A percentile compares a stretch with the other conserved stretches of the same genome.
Conservation (phyloP, 2,888 invertebrate species). For the Mesochorus sp. region DNA sequence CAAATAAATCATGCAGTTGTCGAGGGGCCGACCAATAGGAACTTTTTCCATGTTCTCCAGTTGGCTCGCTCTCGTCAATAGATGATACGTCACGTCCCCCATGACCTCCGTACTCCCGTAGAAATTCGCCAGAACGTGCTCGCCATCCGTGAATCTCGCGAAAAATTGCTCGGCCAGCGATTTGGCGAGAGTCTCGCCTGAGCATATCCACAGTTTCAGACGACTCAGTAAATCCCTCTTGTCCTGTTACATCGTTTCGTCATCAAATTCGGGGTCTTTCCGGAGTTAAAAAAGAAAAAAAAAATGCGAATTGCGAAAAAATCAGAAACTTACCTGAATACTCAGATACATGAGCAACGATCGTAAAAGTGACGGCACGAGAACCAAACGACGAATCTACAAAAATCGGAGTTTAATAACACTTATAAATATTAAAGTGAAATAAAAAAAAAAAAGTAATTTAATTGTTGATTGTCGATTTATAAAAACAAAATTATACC, state of each 20-base stretch:
- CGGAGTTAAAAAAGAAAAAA: neutral
- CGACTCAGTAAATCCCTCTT: slow-evolving; percentile 83
- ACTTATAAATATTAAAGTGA: neutral
- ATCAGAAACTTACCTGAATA: slow-evolving; percentile 81
- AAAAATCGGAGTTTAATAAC: slow-evolving; percentile 71
- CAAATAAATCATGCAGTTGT: slow-evolving; percentile 92
- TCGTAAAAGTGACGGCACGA: slow-evolving; percentile 92
- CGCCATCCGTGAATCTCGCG: slow-evolving; percentile 86
- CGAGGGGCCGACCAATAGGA: slow-evolving; percentile 91
- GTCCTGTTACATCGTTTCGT: no score
- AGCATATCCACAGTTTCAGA: slow-evolving; percentile 92
- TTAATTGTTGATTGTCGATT: no score
- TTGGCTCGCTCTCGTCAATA: slow-evolving; percentile 85
- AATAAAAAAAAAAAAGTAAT: slow-evolving; percentile 25
- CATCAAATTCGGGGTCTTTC: no score
- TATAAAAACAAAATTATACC: slow-evolving; percentile 80
- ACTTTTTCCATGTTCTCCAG: slow-evolving; percentile 87
- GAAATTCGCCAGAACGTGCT: slow-evolving; percentile 90
- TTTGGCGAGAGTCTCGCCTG: slow-evolving; percentile 91
- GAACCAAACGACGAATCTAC: slow-evolving; percentile 90
- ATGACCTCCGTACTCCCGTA: slow-evolving; percentile 96
- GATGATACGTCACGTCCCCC: slow-evolving; percentile 93
- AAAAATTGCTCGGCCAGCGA: slow-evolving; percentile 90
- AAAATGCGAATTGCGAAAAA: neutral
- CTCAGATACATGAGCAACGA: slow-evolving; percentile 90